Percentiles rank a stretch among this genome's conserved stretches.
phyloP scores from a whole-genome alignment of 2,888 invertebrate genomes.

The Macaria notata region DNA sequence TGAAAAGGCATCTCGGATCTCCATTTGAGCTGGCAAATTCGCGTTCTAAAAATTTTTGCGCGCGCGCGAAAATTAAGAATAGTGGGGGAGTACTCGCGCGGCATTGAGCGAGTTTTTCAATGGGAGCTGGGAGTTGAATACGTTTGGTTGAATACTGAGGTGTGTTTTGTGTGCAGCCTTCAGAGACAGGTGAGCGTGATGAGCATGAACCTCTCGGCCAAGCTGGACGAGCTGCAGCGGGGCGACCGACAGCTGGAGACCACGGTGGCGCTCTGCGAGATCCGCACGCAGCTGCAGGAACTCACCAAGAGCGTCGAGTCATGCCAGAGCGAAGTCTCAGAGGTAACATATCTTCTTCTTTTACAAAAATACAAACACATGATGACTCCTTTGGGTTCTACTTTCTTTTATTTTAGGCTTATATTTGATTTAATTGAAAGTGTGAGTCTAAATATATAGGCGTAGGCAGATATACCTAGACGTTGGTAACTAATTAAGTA shows the following conservation, averaged over 20 bases:
- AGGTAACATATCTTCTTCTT: constrained; percentile 61
- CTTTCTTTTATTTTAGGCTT: too few species aligned
- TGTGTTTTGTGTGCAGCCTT: constrained; percentile 84
- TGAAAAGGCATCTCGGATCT: constrained; percentile 22
- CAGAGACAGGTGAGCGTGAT: constrained; percentile 99
- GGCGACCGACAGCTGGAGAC: constrained; percentile 95
- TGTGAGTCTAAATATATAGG: too few species aligned
- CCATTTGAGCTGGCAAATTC: constrained; percentile 22
- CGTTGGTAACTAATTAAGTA: too few species aligned
- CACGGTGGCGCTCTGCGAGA: constrained; percentile 96
- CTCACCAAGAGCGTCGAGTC: constrained; percentile 97
- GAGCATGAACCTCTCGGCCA: constrained; percentile 97
- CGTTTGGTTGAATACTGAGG: constrained; percentile 22
- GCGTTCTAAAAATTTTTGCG: constrained; percentile 18
- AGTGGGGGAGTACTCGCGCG: background rate
- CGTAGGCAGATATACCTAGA: too few species aligned
- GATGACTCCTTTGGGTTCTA: too few species aligned
- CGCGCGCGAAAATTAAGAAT: constrained; percentile 11
- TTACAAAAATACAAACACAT: too few species aligned
- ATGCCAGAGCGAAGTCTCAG: constrained; percentile 96
- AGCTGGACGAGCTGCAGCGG: constrained; percentile 96
- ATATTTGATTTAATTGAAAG: too few species aligned
- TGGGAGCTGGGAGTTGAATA: background rate
- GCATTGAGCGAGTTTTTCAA: constrained; percentile 14
- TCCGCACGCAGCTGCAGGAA: constrained; percentile 95